A percentile compares a stretch with the other conserved stretches of the same genome.
These are phyloP conservation scores for Cheiracanthium punctorium DNA, from an alignment of 2,888 invertebrate genomes.

Conservation along the genomic window DNA sequence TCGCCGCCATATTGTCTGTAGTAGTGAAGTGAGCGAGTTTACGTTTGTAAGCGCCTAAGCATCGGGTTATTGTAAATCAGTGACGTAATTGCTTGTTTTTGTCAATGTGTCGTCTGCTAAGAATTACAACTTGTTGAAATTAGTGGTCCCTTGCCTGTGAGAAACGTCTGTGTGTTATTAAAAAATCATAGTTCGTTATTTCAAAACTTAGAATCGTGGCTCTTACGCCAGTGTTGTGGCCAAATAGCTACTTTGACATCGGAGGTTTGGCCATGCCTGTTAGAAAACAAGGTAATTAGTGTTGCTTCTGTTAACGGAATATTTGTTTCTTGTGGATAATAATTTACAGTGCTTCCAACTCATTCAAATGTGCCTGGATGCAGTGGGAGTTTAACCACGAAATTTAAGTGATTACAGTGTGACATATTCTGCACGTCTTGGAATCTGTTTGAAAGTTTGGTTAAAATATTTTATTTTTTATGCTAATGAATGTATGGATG, in stretches of 20 bases:
- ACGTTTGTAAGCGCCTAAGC: slow-evolving; percentile 2
- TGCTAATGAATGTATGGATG: no score
- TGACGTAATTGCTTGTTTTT: slow-evolving; percentile 62
- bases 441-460: background rate
- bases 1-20: slow-evolving; percentile 69
- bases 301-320: background rate
- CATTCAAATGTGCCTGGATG: background rate
- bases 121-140: slow-evolving; percentile 17
- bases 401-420: background rate
- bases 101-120: slow-evolving; percentile 42
- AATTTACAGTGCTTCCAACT: background rate
- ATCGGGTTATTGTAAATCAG: slow-evolving; percentile 34
- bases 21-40: slow-evolving; percentile 32
- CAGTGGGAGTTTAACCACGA: background rate
- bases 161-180: background rate
- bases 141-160: slow-evolving; percentile 27
- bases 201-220: slow-evolving; percentile 60
- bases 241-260: slow-evolving; percentile 68
- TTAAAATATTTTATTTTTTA: background rate
- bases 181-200: slow-evolving; percentile 36
- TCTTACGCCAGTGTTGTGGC: slow-evolving; percentile 61
- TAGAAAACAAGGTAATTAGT: slow-evolving; percentile 67
- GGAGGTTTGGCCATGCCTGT: slow-evolving; percentile 70
- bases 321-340: background rate
- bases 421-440: background rate